Evolutionary conservation across 2,888 invertebrate species (phyloP), one percentile per base, ranked within the genome.

Genomic region (Parapristionchus giblindavisi): DNA sequence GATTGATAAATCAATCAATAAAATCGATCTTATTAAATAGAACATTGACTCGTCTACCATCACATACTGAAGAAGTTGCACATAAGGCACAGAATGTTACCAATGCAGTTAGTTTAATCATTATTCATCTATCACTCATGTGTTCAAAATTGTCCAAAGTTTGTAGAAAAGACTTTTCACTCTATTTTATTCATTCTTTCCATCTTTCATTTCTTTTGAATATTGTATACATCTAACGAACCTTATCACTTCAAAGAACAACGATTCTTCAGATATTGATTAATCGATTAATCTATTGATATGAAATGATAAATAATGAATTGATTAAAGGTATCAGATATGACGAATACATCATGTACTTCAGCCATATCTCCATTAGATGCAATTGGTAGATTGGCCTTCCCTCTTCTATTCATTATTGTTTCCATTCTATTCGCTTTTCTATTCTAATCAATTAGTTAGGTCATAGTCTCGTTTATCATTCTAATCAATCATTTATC

Each of bases 321-420:
- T n/a, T n/a, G n/a, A n/a, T n/a, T n/a, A n/a, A n/a, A n/a, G n/a
- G n/a, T n/a, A n/a, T n/a, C n/a, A 2, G 60, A 60, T 21, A 60
- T 60, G 21, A 72, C 72, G 8, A 60, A 72, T 17, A 60, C 72
- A 0, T 60, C 58, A 3, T 72, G 72, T 27, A 60, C 72, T 32
- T 40, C 60, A 1, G 58, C 72, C 17, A 34, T 27, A 6, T 60
- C 72, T 32, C 83, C 82, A 58, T 68, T 87, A 36, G 87, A 87
- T 75, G 63, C 83, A 27, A 77, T 87, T 65, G 81, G 85, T n/a
- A 78, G 87, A 40, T 66, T 87, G 11, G 76, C 82, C 29, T 87
- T 87, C 78, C 87, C 87, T 17, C 40, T 86, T 40, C 73, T 83
- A 38, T 85, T 85, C 75, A 48, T 85, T 48, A 74, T 87, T 43